Evolutionary conservation across 2,797 vertebrate genomes (phyloP), one percentile per base, ranked within the genome.

Genomic region (Gallinago nigripennis): DNA sequence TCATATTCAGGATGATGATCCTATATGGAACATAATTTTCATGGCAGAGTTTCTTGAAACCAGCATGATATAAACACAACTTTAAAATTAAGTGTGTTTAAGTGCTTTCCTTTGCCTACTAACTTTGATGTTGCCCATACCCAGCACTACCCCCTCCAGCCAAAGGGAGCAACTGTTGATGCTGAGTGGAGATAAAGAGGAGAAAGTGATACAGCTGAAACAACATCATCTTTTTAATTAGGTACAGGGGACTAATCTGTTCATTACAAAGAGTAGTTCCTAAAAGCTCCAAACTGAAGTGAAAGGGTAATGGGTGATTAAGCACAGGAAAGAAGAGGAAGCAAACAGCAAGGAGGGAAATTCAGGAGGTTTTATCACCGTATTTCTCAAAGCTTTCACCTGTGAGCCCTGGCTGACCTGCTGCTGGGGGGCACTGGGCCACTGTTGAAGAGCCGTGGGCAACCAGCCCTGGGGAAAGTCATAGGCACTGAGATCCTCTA

Each of bases 401-500:
- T 69, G 28, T 30, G 61, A 88, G 51, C 57, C 17, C n/a, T 31
- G 72, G 13, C 45, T 73, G 57, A 73, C 39, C 64, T 68, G 69
- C 53, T 75, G 61, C 73, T 57, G 66, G 54, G 68, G 46, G 60
- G n/a, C 45, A 43, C 41, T 1, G 1, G n/a, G 43, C 31, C 63
- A n/a, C 27, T 48, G 2, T 58, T 39, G 16, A 64, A 21, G 11
- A 76, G n/a, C n/a, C 15, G 4, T 27, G 43, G 72, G 23, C 46
- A 79, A 24, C 13, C 2, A 37, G 41, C 2, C 5, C 9, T 28
- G 9, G 18, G 24, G 11, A 3, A 21, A 13, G 23, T 1, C 1
- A 1, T 18, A 33, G 43, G 25, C 0, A 1, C 2, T 31, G 11
- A n/a, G 24, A 0, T 17, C 0, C 8, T 87, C n/a, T 0, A 10